phyloP scores from a whole-genome alignment of 92 coral and sea anemone species.

The Nematostella vectensis region DNA sequence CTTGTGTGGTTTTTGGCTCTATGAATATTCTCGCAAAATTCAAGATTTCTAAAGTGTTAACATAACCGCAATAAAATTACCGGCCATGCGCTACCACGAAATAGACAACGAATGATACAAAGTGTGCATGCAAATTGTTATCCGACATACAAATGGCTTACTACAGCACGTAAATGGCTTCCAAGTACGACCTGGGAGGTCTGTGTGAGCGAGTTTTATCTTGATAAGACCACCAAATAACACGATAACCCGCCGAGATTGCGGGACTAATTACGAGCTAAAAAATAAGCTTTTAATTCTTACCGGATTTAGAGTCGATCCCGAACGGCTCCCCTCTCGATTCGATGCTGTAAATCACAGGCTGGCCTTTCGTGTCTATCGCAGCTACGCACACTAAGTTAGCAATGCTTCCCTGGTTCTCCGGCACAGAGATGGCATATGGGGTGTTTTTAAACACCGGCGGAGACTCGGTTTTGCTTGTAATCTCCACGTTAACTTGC shows the following conservation, averaged over 20 bases:
- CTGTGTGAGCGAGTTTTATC: too few relatives aligned
- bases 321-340: conserved; percentile 14
- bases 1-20: not conserved
- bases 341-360: conserved; percentile 48
- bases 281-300: conserved; percentile 1
- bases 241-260: not conserved
- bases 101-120: too few relatives aligned
- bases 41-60: not conserved
- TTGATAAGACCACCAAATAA: not conserved
- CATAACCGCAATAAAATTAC: not conserved
- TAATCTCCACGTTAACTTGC: conserved; percentile 62
- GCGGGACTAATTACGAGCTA: too few relatives aligned
- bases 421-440: conserved; percentile 46
- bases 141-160: too few relatives aligned
- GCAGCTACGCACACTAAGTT: conserved; percentile 75
- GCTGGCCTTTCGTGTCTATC: conserved; percentile 27
- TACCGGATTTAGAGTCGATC: conserved; percentile 48
- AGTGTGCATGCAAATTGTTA: too few relatives aligned
- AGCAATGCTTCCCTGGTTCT: conserved; percentile 49
- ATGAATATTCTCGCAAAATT: not conserved
- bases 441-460: conserved; percentile 49
- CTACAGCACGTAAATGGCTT: not conserved
- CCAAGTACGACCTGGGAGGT: not conserved
- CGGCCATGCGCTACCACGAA: too few relatives aligned
- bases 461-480: conserved; percentile 55